Evolutionary conservation across 2,797 vertebrate genomes (phyloP).

Genomic region (Geotrypetes seraphini): DNA sequence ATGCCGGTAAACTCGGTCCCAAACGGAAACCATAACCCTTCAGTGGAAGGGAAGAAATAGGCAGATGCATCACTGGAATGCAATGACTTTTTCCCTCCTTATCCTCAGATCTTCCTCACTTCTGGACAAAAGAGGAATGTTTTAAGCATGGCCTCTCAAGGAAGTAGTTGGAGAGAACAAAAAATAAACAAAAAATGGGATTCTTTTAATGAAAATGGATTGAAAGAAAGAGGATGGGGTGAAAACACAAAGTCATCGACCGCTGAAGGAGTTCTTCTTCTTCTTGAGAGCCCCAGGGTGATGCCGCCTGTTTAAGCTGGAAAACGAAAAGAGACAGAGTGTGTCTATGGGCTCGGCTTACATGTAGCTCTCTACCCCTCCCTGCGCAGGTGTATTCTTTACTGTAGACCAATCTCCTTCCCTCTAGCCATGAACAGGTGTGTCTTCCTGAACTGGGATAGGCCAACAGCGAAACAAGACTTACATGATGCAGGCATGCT

Average conservation of each 20-base stretch:
- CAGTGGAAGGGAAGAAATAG: conserved; percentile 5
- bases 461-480: conserved; percentile 27
- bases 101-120: conserved; percentile 45
- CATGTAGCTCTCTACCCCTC: conserved; percentile 61
- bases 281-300: conserved; percentile 32
- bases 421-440: conserved; percentile 52
- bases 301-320: conserved; percentile 65
- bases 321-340: conserved; percentile 74
- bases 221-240: background rate
- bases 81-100: conserved; percentile 18
- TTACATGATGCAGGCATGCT: conserved; percentile 18
- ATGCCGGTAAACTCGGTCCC: conserved; percentile 52
- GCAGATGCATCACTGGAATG: conserved; percentile 41
- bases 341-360: conserved; percentile 79
- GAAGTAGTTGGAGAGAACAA: background rate
- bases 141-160: too few relatives aligned
- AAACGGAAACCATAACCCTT: conserved; percentile 50
- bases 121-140: conserved; percentile 14
- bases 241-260: conserved; percentile 14
- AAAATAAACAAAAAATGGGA: background rate
- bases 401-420: conserved; percentile 49
- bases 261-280: conserved; percentile 2
- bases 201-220: background rate
- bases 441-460: conserved; percentile 55
- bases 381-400: conserved; percentile 65